Conservation (phyloP, 1,140 invertebrate genomes). For the Anastrepha obliqua region DNA sequence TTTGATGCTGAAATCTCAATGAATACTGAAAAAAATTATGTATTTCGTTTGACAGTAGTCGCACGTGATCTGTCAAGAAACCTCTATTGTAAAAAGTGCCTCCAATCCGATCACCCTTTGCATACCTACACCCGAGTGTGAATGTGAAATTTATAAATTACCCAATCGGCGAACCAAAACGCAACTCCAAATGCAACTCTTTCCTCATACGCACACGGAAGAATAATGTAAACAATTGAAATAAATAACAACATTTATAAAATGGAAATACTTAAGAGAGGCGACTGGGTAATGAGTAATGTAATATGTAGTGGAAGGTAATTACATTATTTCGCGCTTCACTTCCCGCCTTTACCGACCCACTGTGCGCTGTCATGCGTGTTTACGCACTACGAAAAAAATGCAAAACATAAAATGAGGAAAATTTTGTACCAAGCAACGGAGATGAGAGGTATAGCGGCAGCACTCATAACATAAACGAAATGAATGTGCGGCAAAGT, state of each 20-base stretch:
- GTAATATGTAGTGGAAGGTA: background rate
- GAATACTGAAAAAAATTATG: too few relatives aligned
- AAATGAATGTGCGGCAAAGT: background rate
- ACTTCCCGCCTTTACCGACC: background rate
- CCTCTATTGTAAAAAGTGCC: too few relatives aligned
- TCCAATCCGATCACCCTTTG: background rate
- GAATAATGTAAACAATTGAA: background rate
- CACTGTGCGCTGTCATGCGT: slow-evolving; percentile 7
- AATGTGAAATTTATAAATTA: background rate
- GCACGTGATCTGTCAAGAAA: too few relatives aligned
- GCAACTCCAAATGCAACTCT: background rate
- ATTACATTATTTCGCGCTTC: slow-evolving; percentile 16
- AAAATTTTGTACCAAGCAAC: background rate
- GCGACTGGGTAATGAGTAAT: background rate
- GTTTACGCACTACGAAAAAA: background rate
- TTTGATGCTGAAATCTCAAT: too few relatives aligned
- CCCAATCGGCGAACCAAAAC: slow-evolving; percentile 14
- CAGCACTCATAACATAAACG: background rate
- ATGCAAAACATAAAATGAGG: background rate
- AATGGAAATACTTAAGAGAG: background rate
- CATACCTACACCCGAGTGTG: background rate
- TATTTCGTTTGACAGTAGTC: too few relatives aligned
- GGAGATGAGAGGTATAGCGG: background rate
- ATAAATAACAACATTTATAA: background rate
- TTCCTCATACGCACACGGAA: slow-evolving; percentile 1